Conservation (phyloP, 2,888 invertebrate species). For the Epinotia ramella region DNA sequence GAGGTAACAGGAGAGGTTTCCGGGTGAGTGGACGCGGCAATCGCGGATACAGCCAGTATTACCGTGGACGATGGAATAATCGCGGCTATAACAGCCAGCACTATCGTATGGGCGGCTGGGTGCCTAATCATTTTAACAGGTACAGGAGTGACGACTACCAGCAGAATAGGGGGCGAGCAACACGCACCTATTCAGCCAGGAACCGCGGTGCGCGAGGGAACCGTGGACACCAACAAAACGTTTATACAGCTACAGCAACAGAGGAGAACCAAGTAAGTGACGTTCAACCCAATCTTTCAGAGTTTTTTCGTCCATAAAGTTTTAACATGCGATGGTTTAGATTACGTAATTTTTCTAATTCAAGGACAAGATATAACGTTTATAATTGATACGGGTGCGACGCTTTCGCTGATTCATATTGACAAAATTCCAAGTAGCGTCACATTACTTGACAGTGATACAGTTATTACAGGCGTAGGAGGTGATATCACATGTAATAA, state of each 20-base stretch:
- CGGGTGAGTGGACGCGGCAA: conserved; percentile 7
- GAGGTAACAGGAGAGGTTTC: neutral
- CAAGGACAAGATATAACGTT: neutral
- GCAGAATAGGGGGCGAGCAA: neutral
- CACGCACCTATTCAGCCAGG: neutral
- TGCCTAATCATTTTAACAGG: neutral
- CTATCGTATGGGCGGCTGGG: neutral
- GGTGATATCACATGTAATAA: neutral
- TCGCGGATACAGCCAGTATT: neutral
- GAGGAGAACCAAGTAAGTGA: neutral
- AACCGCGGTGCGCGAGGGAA: too few species aligned
- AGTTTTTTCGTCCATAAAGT: conserved; percentile 13
- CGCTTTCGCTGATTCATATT: neutral
- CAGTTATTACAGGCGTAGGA: neutral
- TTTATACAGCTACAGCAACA: neutral
- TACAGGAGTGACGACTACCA: neutral
- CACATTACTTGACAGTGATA: neutral
- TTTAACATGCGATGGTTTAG: conserved; percentile 2
- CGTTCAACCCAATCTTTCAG: neutral
- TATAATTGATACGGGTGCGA: neutral
- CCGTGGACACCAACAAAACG: neutral
- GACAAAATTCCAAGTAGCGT: neutral
- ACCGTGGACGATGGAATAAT: neutral
- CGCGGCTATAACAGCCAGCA: neutral
- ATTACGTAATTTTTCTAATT: neutral